Conservation (phyloP, 92 coral and sea anemone species). For the Desmophyllum pertusum region DNA sequence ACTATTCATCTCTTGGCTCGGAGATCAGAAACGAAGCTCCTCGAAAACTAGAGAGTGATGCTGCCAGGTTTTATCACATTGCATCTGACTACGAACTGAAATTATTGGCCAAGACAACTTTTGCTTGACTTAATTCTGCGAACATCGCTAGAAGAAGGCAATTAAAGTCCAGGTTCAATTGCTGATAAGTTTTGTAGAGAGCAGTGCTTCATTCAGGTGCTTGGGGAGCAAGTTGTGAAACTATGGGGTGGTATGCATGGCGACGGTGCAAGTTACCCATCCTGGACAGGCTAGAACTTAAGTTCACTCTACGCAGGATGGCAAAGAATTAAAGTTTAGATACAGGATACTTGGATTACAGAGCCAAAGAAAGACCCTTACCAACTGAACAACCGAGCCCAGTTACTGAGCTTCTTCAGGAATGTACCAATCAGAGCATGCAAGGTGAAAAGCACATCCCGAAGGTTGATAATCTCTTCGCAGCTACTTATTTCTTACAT, state of each 20-base stretch:
- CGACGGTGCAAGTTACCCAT: constrained; percentile 9
- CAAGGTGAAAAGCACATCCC: no score
- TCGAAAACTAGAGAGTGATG: constrained; percentile 9
- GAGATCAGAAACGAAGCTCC: constrained; percentile 20
- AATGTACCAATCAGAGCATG: no score
- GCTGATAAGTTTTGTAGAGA: constrained; percentile 29
- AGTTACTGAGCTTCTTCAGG: no score
- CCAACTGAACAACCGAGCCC: no score
- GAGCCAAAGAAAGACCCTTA: no score
- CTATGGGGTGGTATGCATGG: constrained; percentile 12
- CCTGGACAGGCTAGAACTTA: constrained; percentile 26
- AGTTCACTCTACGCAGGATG: no score
- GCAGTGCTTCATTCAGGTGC: constrained; percentile 28
- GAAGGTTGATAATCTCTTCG: no score
- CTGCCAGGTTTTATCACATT: not conserved
- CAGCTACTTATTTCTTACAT: no score
- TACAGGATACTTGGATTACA: no score
- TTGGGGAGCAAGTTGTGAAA: constrained; percentile 4
- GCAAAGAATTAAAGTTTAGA: not conserved
- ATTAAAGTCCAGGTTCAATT: constrained; percentile 24
- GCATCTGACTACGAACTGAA: constrained; percentile 2
- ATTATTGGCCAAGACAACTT: not conserved
- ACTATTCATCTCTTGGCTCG: constrained; percentile 4
- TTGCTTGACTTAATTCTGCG: constrained; percentile 22
- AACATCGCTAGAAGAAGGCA: constrained; percentile 26